phyloP scores from a whole-genome alignment of 2,797 vertebrate species.

The Galaxias olidus region DNA sequence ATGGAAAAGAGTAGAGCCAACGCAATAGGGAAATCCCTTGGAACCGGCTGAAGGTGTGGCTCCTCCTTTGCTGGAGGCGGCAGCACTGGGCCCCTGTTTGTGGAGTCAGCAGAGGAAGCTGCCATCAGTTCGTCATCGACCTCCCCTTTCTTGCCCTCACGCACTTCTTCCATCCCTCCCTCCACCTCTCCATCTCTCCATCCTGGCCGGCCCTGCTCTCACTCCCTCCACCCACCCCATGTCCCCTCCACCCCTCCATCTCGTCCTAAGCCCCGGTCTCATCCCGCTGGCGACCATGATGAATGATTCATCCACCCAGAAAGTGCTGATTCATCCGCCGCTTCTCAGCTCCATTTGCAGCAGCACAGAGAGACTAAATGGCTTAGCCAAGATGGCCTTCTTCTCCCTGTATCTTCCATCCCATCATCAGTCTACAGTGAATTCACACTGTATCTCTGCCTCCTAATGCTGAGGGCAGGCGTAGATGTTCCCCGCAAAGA shows the following conservation, averaged over 20 bases:
- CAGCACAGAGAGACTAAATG: slow-evolving; percentile 22
- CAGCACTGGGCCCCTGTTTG: not conserved
- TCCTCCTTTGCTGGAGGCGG: no score
- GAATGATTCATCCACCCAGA: slow-evolving; percentile 46
- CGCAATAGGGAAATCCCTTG: no score
- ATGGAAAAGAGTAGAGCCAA: no score
- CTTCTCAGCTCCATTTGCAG: slow-evolving; percentile 6
- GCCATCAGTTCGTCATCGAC: slow-evolving; percentile 36
- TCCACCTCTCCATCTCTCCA: not conserved
- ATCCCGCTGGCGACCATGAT: slow-evolving; percentile 33
- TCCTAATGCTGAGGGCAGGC: not conserved
- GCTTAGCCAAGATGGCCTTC: slow-evolving; percentile 18
- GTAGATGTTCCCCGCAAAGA: no score
- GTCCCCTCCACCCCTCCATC: not conserved
- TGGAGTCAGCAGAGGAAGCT: slow-evolving; percentile 34
- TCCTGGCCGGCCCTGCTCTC: not conserved
- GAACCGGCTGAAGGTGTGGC: slow-evolving; percentile 1
- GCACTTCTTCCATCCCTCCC: not conserved
- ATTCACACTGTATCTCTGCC: not conserved
- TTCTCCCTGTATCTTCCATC: not conserved
- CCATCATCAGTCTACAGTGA: not conserved
- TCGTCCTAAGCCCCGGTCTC: not conserved
- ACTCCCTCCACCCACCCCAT: not conserved
- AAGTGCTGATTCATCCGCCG: slow-evolving; percentile 41
- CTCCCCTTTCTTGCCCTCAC: slow-evolving; percentile 18